Evolutionary conservation across 1,140 invertebrate genomes (phyloP).

Genomic region (Arctopsyche grandis): DNA sequence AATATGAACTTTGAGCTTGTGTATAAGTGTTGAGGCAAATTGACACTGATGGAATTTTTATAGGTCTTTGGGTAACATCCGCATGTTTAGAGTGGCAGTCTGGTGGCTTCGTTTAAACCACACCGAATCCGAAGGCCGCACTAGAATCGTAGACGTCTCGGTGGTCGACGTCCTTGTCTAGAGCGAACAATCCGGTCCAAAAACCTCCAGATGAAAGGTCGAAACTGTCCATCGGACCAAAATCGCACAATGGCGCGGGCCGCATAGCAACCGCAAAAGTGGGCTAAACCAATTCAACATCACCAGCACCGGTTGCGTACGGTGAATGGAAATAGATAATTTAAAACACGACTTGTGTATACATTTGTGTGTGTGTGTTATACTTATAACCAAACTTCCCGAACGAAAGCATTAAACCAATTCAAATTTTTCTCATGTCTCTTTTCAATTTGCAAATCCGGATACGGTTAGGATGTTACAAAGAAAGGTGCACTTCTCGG

Average conservation of each 20-base stretch:
- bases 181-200: not conserved
- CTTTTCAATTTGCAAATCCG: too few species aligned
- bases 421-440: too few species aligned
- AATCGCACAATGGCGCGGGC: not conserved
- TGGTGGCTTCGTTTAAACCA: not conserved
- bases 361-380: too few species aligned
- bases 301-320: not conserved
- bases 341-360: too few species aligned
- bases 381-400: too few species aligned
- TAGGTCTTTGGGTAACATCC: not conserved
- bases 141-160: not conserved
- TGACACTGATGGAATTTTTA: not conserved
- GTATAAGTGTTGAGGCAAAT: not conserved
- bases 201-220: not conserved
- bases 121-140: not conserved
- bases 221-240: not conserved
- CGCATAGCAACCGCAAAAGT: constrained; percentile 14
- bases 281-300: constrained; percentile 10
- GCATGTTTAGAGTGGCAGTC: not conserved
- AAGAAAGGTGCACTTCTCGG: too few species aligned
- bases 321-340: constrained; percentile 25
- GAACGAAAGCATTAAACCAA: too few species aligned
- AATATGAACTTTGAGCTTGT: not conserved
- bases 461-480: too few species aligned
- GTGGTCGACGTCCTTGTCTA: constrained; percentile 18